These are phyloP conservation scores for Oncopeltus fasciatus DNA, from an alignment of 1,140 invertebrate species.

Conservation along the genomic window DNA sequence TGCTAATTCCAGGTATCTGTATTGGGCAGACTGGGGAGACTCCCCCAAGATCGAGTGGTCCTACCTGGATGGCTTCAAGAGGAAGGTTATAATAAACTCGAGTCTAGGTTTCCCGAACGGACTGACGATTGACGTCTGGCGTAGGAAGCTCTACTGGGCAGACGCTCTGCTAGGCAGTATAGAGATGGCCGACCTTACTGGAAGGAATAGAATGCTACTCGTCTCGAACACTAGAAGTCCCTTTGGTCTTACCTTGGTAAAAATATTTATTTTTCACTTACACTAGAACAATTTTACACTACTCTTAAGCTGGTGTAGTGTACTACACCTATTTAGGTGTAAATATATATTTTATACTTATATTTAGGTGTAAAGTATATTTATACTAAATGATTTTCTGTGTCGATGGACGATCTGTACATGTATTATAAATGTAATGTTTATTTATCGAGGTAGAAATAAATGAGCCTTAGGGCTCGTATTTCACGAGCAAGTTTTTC, in stretches of 20 bases:
- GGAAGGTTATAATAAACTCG: conserved; percentile 59
- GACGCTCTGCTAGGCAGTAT: conserved; percentile 82
- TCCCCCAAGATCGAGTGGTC: conserved; percentile 70
- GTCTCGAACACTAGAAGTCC: conserved; percentile 55
- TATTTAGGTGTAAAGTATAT: no score
- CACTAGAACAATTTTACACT: no score
- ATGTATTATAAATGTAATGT: no score
- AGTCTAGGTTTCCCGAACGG: conserved; percentile 85
- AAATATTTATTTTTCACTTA: no score
- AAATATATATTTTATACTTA: no score
- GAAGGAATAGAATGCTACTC: conserved; percentile 55
- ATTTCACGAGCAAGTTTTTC: no score
- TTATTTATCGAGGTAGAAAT: no score
- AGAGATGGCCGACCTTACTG: conserved; percentile 73
- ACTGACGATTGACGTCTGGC: conserved; percentile 70
- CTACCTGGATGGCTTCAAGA: conserved; percentile 63
- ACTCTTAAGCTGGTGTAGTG: no score
- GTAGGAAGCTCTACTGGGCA: conserved; percentile 70
- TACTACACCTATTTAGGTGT: no score
- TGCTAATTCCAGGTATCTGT: conserved; percentile 8
- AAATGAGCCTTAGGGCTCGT: no score
- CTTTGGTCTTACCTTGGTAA: conserved; percentile 57
- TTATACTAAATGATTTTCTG: no score
- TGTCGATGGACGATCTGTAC: no score
- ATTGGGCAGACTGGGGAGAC: conserved; percentile 81